Conservation (phyloP, 2,888 invertebrate genomes). For the Eremobia ochroleuca region DNA sequence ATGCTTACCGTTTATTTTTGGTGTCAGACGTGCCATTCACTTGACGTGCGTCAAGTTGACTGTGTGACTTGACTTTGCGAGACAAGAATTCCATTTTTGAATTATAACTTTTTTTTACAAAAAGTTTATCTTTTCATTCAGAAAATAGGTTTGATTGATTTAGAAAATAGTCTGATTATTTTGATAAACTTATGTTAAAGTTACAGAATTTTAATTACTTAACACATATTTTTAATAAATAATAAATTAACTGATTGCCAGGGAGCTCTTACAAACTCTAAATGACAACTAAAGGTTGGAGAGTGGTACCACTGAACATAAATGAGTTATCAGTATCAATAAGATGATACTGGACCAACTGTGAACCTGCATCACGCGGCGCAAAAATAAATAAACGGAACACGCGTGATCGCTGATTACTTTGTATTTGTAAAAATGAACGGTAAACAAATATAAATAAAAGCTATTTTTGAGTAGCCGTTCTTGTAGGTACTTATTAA, state of each 20-base stretch:
- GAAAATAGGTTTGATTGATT: constrained; percentile 31
- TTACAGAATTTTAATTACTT: constrained; percentile 34
- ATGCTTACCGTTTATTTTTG: constrained; percentile 81
- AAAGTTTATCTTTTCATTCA: constrained; percentile 75
- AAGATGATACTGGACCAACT: constrained; percentile 63
- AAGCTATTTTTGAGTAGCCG: constrained; percentile 11
- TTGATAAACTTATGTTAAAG: not conserved
- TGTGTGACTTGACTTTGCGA: constrained; percentile 83
- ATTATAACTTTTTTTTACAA: constrained; percentile 59
- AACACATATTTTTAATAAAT: constrained; percentile 31
- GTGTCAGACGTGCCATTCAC: constrained; percentile 81
- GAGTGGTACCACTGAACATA: constrained; percentile 72
- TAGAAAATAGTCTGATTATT: constrained; percentile 6
- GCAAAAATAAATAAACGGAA: constrained; percentile 64
- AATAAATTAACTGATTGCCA: constrained; percentile 54
- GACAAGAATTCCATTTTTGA: constrained; percentile 85
- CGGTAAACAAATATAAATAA: constrained; percentile 26
- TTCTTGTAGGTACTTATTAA: not conserved
- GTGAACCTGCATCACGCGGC: constrained; percentile 71
- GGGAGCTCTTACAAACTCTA: constrained; percentile 79
- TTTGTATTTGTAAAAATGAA: constrained; percentile 32
- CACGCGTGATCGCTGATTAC: constrained; percentile 68
- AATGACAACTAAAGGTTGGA: constrained; percentile 84
- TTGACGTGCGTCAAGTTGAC: constrained; percentile 82
- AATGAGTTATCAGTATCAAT: constrained; percentile 71